Evolutionary conservation across 2,888 invertebrate species (phyloP), one percentile per base, ranked within the genome.

Genomic region (Luperina nickerlii): DNA sequence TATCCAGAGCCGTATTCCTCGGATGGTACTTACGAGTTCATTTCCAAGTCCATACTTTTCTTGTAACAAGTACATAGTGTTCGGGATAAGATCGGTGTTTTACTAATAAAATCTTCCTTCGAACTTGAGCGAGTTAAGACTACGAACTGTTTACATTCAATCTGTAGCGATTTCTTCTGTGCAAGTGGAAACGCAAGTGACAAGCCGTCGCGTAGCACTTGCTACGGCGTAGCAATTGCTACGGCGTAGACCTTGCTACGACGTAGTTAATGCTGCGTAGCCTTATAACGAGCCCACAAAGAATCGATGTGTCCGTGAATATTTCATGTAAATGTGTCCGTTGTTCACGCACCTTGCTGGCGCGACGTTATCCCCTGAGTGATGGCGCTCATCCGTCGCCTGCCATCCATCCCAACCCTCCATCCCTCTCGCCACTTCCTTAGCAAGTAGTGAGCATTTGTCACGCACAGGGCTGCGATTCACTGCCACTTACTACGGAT

Each of bases 361-460:
- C 66, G 63, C 42, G 63, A 74, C 74, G 71, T 80, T 70, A 85
- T 87, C 84, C 84, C 27, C 66, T 84, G 84, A 85, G 62, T 63
- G 71, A 87, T 85, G 85, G 72, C 76, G 13, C 67, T 84, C 87
- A 76, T 84, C 80, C 73, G 62, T 85, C 76, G 73, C 32, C 68
- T 45, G 81, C 74, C 74, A 54, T 78, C 42, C 60, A 67, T 15
- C 48, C 42, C 38, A 9, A 27, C 67, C 66, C 45, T 32, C 73
- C 76, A 27, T 32, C 65, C 68, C 68, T 76, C 79, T 57, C 65
- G 27, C 42, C 67, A 51, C 48, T 60, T 74, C 69, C 79, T 74
- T 18, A 66, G 74, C 68, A 60, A 51, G 80, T 85, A 74, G 85
- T 54, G 42, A 24, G 62, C 81, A 80, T 85, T 87, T 51, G 67